phyloP scores from a whole-genome alignment of 2,797 vertebrate species.

The Enteromius radiatus region DNA sequence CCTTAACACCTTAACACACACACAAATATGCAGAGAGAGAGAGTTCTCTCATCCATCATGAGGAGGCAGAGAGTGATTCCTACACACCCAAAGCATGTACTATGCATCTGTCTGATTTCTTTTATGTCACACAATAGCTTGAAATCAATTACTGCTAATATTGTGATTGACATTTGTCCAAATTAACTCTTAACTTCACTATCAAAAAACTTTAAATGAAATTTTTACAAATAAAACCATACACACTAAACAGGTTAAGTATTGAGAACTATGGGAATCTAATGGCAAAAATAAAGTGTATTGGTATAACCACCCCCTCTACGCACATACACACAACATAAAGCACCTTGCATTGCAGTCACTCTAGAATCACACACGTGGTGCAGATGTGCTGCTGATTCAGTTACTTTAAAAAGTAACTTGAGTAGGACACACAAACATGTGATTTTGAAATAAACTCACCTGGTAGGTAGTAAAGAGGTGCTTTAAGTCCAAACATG shows the following conservation, averaged over 20 bases:
- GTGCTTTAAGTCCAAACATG: conserved; percentile 98
- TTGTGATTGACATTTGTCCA: background rate
- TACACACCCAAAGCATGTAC: too few species aligned
- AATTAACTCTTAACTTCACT: background rate
- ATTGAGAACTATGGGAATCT: background rate
- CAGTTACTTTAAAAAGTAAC: conserved; percentile 6
- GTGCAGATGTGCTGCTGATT: background rate
- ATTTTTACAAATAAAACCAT: background rate
- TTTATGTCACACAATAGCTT: background rate
- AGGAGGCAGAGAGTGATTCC: conserved; percentile 85
- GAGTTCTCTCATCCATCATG: conserved; percentile 80
- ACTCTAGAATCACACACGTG: background rate
- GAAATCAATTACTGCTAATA: background rate
- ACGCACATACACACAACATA: background rate
- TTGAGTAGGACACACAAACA: conserved; percentile 3
- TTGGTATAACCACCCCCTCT: background rate
- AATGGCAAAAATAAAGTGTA: background rate
- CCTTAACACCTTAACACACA: conserved; percentile 26
- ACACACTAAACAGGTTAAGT: background rate
- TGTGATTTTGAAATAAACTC: conserved; percentile 69
- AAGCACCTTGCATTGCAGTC: background rate
- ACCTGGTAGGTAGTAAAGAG: conserved; percentile 98
- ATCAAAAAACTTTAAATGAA: background rate
- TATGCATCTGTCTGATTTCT: background rate
- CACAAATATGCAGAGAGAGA: background rate